Evolutionary conservation across 2,797 vertebrate genomes (phyloP), one percentile per base, ranked within the genome.

Genomic region (Scarus forsteni): DNA sequence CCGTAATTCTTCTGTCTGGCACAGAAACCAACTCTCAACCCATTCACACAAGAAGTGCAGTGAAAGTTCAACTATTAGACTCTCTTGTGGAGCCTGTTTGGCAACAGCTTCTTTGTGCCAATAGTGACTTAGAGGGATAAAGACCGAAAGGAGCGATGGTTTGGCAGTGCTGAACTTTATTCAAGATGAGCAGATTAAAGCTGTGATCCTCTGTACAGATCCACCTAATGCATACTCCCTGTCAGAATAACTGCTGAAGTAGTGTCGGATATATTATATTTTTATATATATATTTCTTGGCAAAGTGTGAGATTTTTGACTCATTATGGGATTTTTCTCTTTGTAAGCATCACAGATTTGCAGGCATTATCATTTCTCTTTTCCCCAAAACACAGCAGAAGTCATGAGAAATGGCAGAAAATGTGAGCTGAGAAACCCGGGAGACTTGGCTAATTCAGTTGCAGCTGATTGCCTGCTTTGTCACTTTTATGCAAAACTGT

Each of bases 1-100:
- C 46, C 72, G 77, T 67, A 5, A 66, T 85, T 66, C 75, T 80
- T 70, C 75, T 77, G 57, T 71, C 73, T 80, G 83, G 78, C 79
- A 56, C 76, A 75, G 70, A 64, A 45, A 74, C 75, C 45, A 63
- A 89, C 87, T 49, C 86, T 76, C 80, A 63, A 85, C 81, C 89
- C 90, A 52, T 43, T 87, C 87, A 82, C 89, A 86, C 85, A 27
- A 88, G 86, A 91, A 89, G 76, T 62, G 88, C 89, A 92, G 92
- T 89, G 91, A 94, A 93, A 94, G 93, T 95, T 96, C 92, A 95
- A 95, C 95, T 94, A 94, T 94, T 95, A 83, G 90, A 85, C 91
- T 94, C 95, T 93, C 89, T 92, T 91, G 77, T 90, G 88, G 90
- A 70, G 83, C 87, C 84, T 85, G 79, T 89, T 91, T 92, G 73